Evolutionary conservation across 2,888 invertebrate genomes (phyloP).

Genomic region (Drosophila siamana): DNA sequence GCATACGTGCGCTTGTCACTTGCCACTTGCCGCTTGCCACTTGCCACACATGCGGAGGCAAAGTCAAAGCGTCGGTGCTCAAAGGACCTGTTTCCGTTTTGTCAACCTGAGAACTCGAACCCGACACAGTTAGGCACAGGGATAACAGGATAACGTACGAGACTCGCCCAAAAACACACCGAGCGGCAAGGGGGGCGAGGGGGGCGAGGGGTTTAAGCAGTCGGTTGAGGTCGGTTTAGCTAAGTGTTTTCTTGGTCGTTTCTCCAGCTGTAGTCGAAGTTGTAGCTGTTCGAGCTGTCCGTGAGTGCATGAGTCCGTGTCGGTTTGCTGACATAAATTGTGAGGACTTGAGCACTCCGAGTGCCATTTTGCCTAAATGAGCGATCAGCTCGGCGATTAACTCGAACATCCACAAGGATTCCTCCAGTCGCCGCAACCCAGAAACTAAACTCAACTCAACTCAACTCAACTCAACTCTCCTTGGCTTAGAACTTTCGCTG

Average conservation of each 20-base stretch:
- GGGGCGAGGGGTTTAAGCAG: neutral
- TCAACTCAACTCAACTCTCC: no score
- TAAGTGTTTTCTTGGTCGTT: slow-evolving; percentile 44
- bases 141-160: slow-evolving; percentile 10
- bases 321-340: slow-evolving; percentile 49
- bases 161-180: no score
- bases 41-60: slow-evolving; percentile 25
- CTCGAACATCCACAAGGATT: neutral
- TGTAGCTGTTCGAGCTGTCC: slow-evolving; percentile 8
- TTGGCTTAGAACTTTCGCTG: neutral
- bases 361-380: slow-evolving; percentile 18
- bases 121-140: slow-evolving; percentile 9
- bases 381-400: slow-evolving; percentile 25
- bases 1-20: slow-evolving; percentile 48
- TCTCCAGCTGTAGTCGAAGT: neutral
- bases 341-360: slow-evolving; percentile 40
- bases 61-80: slow-evolving; percentile 60
- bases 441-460: no score
- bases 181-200: neutral
- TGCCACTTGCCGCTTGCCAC: slow-evolving; percentile 34
- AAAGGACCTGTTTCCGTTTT: slow-evolving; percentile 65
- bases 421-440: no score
- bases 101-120: slow-evolving; percentile 45
- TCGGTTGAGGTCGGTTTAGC: slow-evolving; percentile 21
- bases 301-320: slow-evolving; percentile 36